These are phyloP conservation scores for Gymnobelideus leadbeateri DNA, from an alignment of 2,113 vertebrate genomes.

Conservation along the genomic window DNA sequence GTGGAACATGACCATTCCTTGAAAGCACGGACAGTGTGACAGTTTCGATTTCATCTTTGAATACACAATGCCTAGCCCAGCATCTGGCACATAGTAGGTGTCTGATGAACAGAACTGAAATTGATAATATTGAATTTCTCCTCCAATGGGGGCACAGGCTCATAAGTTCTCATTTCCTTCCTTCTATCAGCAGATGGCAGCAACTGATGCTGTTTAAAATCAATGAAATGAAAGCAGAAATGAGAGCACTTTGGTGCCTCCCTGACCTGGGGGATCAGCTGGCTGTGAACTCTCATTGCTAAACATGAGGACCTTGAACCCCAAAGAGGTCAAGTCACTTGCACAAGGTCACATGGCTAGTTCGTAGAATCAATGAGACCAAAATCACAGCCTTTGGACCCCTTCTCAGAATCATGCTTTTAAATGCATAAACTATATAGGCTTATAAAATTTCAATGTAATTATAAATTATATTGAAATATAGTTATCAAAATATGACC, in stretches of 20 bases:
- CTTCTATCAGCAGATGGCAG: conserved; percentile 37
- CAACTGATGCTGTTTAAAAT: neutral
- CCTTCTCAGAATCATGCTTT: neutral
- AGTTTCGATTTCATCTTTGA: neutral
- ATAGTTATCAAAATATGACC: neutral
- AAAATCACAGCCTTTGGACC: neutral
- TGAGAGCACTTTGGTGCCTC: neutral
- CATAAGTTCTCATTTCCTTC: neutral
- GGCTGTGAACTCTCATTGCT: neutral
- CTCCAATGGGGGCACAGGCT: neutral
- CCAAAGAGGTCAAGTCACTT: neutral
- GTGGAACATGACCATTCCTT: neutral
- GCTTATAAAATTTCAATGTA: neutral
- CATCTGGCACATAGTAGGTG: no score
- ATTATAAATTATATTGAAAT: neutral
- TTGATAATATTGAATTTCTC: neutral
- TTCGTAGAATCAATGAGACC: neutral
- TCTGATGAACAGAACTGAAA: neutral
- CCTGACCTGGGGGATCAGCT: neutral
- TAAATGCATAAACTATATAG: neutral
- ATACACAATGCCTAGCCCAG: neutral
- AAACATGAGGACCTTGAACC: neutral
- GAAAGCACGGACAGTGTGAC: neutral
- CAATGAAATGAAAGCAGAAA: neutral
- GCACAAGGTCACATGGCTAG: neutral